Evolutionary conservation across 2,797 vertebrate species (phyloP).

Genomic region (Thunnus albacares): DNA sequence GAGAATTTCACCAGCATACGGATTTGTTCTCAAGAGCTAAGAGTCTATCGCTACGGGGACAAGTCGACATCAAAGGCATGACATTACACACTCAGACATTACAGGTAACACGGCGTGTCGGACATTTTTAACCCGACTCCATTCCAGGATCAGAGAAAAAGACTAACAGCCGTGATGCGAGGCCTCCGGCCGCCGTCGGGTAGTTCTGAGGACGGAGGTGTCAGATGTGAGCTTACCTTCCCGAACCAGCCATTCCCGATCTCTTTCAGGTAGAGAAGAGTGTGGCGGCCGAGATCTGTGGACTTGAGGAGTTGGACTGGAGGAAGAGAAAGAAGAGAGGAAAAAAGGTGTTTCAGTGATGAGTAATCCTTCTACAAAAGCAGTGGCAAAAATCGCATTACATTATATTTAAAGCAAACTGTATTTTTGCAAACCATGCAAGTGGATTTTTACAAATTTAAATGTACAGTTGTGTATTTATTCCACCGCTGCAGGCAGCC

Average conservation of each 20-base stretch:
- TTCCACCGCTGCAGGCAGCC: background rate
- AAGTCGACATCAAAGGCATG: slow-evolving; percentile 54
- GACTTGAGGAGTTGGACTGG: slow-evolving; percentile 93
- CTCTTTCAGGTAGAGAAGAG: slow-evolving; percentile 96
- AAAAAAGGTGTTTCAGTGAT: background rate
- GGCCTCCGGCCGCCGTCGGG: background rate
- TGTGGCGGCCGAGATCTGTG: slow-evolving; percentile 91
- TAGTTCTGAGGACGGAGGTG: background rate
- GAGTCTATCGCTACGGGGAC: slow-evolving; percentile 4
- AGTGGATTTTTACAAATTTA: background rate
- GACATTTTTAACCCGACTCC: slow-evolving; percentile 32
- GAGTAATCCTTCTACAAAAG: background rate
- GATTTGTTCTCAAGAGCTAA: background rate
- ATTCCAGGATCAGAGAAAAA: slow-evolving; percentile 7
- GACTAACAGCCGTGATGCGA: slow-evolving; percentile 9
- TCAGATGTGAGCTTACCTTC: slow-evolving; percentile 88
- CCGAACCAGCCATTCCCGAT: slow-evolving; percentile 98
- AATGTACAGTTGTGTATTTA: background rate
- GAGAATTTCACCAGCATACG: background rate
- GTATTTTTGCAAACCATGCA: background rate
- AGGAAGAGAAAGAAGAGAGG: slow-evolving; percentile 19
- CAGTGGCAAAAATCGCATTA: background rate
- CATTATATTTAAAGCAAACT: background rate
- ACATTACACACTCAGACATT: slow-evolving; percentile 14
- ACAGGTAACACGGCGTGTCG: slow-evolving; percentile 47